Base-by-base conservation (phyloP, 2,888 invertebrate genomes). In the Lithophane semibrunnea region DNA sequence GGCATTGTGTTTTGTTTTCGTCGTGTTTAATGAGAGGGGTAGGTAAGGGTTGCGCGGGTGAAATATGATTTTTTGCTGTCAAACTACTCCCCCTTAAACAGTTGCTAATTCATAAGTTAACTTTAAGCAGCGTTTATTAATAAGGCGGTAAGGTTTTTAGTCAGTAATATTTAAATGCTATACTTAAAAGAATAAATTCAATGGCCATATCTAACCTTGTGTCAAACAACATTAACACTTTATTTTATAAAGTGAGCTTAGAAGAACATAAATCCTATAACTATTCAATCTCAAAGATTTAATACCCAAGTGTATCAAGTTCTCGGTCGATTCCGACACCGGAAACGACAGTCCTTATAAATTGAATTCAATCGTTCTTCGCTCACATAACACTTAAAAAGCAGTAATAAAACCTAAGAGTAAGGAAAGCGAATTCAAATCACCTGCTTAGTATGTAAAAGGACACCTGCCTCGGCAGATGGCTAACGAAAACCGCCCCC, bases 381-480 rank as follows among this genome's bases (percentile, higher is more conserved):
- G 73, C 63, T 76, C 67, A 80, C 64, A 83, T 81, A 75, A 83
- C 72, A 79, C 77, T 85, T 85, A 80, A 88, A 88, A 89, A 79
- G 77, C 78, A 75, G 80, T 79, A 82, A 82, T 88, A 70, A 90
- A 79, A 44, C 29, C 42, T 42, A 71, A 80, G 77, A 80, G 86
- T 87, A 88, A 92, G 91, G 91, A 92, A 92, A 92, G 92, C 92
- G 92, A 93, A 93, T 94, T 92, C 88, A 94, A 94, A 94, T 94
- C 96, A 96, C 96, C 96, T 96, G 96, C 94, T 96, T 94, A 92
- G 90, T 94, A 94, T 95, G 94, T 94, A 94, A 93, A 93, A 89
- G 90, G 92, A 93, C 96, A 96, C 96, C 96, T 96, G 96, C 95
- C 86, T 86, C 94, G 93, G 92, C 96, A 96, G 95, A 95, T 96